Evolutionary conservation across 1,140 invertebrate species (phyloP).

Genomic region (Dinoponera quadriceps): DNA sequence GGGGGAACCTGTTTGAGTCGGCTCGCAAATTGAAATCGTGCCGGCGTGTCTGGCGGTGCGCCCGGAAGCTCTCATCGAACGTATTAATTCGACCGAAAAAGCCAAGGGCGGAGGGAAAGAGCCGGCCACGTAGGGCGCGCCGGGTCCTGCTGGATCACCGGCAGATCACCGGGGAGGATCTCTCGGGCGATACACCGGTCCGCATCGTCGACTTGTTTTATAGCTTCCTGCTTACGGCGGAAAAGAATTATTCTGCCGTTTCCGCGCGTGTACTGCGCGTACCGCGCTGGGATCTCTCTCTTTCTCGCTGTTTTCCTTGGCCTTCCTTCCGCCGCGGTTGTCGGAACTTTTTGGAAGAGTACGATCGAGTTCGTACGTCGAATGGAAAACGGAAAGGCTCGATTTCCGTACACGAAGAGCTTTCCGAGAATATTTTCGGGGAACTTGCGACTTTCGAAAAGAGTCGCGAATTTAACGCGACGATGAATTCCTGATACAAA

Average conservation of each 20-base stretch:
- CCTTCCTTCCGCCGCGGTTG: too few species aligned
- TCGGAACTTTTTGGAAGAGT: too few species aligned
- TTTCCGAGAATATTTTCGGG: too few species aligned
- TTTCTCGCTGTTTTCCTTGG: background rate
- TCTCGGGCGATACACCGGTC: conserved; percentile 21
- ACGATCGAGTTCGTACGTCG: too few species aligned
- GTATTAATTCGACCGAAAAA: conserved; percentile 74
- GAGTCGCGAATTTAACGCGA: too few species aligned
- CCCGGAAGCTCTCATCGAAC: conserved; percentile 74
- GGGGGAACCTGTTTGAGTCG: conserved; percentile 77
- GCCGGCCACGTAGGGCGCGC: conserved; percentile 11
- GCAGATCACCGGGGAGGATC: conserved; percentile 38
- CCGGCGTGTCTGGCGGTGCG: conserved; percentile 54
- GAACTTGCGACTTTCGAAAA: too few species aligned
- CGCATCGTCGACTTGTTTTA: conserved; percentile 5
- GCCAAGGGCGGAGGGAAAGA: conserved; percentile 65
- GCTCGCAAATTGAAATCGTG: conserved; percentile 78
- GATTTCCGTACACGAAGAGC: too few species aligned
- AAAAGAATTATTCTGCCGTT: conserved; percentile 38
- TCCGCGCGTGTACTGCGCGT: background rate
- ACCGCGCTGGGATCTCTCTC: background rate
- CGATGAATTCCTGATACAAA: too few species aligned
- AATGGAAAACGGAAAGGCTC: too few species aligned
- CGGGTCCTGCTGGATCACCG: conserved; percentile 39
- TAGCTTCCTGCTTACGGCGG: background rate